phyloP scores from a whole-genome alignment of 2,888 invertebrate species.

The Folsomia candida region DNA sequence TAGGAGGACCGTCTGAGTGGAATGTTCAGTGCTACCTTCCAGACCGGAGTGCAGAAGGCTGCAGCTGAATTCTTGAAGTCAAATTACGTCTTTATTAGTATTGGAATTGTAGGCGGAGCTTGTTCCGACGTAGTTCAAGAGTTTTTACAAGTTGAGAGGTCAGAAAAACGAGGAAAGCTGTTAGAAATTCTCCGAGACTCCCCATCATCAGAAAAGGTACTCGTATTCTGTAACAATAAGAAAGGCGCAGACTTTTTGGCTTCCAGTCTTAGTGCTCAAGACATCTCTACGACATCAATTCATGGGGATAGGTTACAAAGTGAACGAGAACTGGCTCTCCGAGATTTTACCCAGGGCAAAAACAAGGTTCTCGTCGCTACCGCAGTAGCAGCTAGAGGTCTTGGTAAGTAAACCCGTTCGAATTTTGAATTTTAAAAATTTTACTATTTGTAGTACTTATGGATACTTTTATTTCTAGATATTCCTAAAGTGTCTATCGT shows the following conservation, averaged over 20 bases:
- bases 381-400: conserved; percentile 87
- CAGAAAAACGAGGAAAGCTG: conserved; percentile 72
- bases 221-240: conserved; percentile 90
- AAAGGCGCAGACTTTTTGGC: conserved; percentile 83
- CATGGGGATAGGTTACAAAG: conserved; percentile 71
- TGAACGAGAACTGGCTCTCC: conserved; percentile 70
- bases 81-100: conserved; percentile 78
- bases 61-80: conserved; percentile 72
- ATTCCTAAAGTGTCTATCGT: conserved; percentile 72
- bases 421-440: neutral
- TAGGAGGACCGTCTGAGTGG: conserved; percentile 64
- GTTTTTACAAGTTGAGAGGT: conserved; percentile 67
- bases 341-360: conserved; percentile 74
- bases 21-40: conserved; percentile 78
- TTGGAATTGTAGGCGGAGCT: conserved; percentile 91
- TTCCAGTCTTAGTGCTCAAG: conserved; percentile 73
- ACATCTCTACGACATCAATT: conserved; percentile 69
- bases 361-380: conserved; percentile 87
- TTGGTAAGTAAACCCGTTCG: conserved; percentile 59
- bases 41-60: conserved; percentile 69
- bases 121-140: conserved; percentile 84
- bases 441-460: neutral
- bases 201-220: conserved; percentile 54
- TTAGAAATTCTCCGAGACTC: conserved; percentile 66
- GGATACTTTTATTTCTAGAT: conserved; percentile 59